Conservation (phyloP, 2,888 invertebrate species). For the Acleris sparsana region DNA sequence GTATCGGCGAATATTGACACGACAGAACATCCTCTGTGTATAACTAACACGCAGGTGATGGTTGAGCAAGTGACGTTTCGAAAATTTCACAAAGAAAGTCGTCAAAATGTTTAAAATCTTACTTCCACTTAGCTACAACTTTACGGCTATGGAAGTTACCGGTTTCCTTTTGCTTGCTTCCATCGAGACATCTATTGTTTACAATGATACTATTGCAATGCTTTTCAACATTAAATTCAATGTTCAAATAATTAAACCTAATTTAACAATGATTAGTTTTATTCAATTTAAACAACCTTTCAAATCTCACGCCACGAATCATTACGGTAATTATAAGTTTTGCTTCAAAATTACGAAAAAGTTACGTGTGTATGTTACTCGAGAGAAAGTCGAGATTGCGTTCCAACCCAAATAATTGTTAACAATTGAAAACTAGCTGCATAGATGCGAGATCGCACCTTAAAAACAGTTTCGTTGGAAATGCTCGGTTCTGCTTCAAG, state of each 20-base stretch:
- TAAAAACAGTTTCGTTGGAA: background rate
- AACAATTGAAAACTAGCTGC: conserved; percentile 14
- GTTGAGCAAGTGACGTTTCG: conserved; percentile 55
- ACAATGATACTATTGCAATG: background rate
- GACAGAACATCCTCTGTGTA: conserved; percentile 40
- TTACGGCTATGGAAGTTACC: conserved; percentile 19
- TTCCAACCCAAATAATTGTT: conserved; percentile 30
- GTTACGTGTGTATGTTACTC: conserved; percentile 18
- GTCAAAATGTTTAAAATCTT: conserved; percentile 39
- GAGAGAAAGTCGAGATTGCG: conserved; percentile 27
- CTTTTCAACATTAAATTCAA: too few relatives aligned
- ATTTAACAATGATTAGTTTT: too few relatives aligned
- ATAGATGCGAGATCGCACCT: background rate
- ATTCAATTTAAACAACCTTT: conserved; percentile 9
- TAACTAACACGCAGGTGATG: conserved; percentile 42
- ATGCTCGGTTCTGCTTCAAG: background rate
- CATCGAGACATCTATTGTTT: background rate
- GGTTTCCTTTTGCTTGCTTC: background rate
- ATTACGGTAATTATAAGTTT: conserved; percentile 31
- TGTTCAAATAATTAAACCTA: too few relatives aligned
- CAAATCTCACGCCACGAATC: conserved; percentile 1
- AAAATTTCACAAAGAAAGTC: conserved; percentile 60
- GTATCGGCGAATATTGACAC: conserved; percentile 46
- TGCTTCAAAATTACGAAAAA: conserved; percentile 19
- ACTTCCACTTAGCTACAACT: conserved; percentile 24